A percentile compares a stretch with the other conserved stretches of the same genome.
Conservation (phyloP, 2,888 invertebrate species). For the Notocelia uddmanniana region DNA sequence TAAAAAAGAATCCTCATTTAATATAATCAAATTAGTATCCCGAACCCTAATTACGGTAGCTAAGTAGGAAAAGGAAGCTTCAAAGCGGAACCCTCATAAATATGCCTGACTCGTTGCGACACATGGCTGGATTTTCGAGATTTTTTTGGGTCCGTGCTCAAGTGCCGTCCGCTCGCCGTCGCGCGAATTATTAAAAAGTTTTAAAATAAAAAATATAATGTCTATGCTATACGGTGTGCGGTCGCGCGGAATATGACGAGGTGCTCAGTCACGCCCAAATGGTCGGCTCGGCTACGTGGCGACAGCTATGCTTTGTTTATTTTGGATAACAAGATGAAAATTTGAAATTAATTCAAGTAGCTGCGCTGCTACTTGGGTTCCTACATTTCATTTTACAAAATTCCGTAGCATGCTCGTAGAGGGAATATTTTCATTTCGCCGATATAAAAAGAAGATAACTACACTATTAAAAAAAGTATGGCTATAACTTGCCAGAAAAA, state of each 20-base stretch:
- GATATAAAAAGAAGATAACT: too few relatives aligned
- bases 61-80: conserved; percentile 42
- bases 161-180: conserved; percentile 73
- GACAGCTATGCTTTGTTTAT: conserved; percentile 26
- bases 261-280: conserved; percentile 63
- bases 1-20: conserved; percentile 1
- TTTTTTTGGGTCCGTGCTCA: conserved; percentile 81
- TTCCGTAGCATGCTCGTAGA: background rate
- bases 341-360: conserved; percentile 24
- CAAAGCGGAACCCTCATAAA: conserved; percentile 67
- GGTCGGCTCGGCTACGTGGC: conserved; percentile 49
- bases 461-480: too few relatives aligned
- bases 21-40: conserved; percentile 37
- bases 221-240: conserved; percentile 66
- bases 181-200: conserved; percentile 83
- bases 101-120: conserved; percentile 66
- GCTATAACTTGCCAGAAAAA: too few relatives aligned
- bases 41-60: conserved; percentile 39
- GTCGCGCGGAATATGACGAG: conserved; percentile 68
- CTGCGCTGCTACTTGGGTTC: background rate
- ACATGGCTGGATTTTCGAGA: conserved; percentile 78
- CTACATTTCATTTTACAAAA: conserved; percentile 6
- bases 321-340: conserved; percentile 30
- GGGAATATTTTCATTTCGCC: too few relatives aligned
- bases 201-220: conserved; percentile 72